phyloP scores from a whole-genome alignment of 2,888 invertebrate species.

The Agonopterix subpropinquella region DNA sequence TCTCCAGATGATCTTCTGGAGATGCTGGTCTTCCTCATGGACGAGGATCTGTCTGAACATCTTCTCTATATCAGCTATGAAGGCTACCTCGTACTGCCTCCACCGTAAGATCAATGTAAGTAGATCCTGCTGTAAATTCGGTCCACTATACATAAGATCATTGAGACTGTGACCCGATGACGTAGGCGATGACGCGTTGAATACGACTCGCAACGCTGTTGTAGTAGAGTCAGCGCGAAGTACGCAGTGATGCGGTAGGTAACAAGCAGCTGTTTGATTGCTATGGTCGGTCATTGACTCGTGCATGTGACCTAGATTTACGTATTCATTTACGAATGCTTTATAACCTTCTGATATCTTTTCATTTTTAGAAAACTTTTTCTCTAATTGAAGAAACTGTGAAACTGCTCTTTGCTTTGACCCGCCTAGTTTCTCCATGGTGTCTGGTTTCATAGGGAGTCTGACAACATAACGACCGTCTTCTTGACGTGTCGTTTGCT shows the following conservation, averaged over 20 bases:
- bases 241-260: background rate
- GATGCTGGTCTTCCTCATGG: background rate
- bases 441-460: constrained; percentile 1
- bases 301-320: constrained; percentile 12
- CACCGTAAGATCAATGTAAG: constrained; percentile 6
- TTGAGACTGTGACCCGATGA: background rate
- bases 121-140: constrained; percentile 7
- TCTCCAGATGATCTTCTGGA: constrained; percentile 3
- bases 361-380: constrained; percentile 6
- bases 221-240: background rate
- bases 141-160: background rate
- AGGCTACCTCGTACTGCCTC: constrained; percentile 4
- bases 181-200: background rate
- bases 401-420: constrained; percentile 8
- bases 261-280: background rate
- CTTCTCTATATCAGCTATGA: constrained; percentile 2
- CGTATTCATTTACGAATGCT: constrained; percentile 14
- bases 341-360: constrained; percentile 12
- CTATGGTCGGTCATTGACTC: background rate
- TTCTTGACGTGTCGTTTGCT: background rate
- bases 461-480: background rate
- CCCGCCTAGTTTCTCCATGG: constrained; percentile 2
- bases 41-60: constrained; percentile 1
- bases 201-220: background rate
- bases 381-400: constrained; percentile 10